Base-by-base conservation (phyloP, 1,140 invertebrate genomes). In the Papilio polytes region DNA sequence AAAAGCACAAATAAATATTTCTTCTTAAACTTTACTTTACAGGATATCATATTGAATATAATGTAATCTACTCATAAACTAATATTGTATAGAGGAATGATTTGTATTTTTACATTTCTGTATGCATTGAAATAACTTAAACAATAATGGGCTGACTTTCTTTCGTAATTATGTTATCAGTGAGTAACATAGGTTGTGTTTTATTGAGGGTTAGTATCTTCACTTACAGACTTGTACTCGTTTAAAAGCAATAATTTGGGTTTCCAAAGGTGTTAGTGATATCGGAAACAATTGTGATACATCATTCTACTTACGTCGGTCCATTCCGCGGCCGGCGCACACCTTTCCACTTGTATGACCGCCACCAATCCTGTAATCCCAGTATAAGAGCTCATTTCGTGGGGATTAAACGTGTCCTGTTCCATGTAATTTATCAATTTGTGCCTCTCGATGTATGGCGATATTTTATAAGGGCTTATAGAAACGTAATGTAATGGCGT, bases 371-470 rank as follows among this genome's bases (percentile, higher is more conserved):
- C 74, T 85, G 83, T 92, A 92, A 92, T 91, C 90, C 87, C 81
- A 81, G 76, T 80, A 84, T 92, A 91, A 92, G 87, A 88, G 84
- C 83, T 87, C 87, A 89, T 91, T 90, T 88, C 86, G 82, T 81
- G 82, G 77, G 87, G 89, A 92, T 91, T 91, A 91, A 83, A 80
- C 81, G 80, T 89, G 87, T 90, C 85, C 87, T 84, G 82, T 66
- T 59, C 80, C 80, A 78, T 82, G 85, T 91, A 88, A 91, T 92
- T 92, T 92, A 92, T 92, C 89, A 92, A 92, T 91, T 92, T 89
- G 83, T 87, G 83, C 81, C 80, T 86, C 78, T 63, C 66, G 70
- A 81, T 80, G 56, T 81, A 70, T 80, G 78, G 80, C 80, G 78
- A 80, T 81, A 81, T 81, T 81, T 82, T 84, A 81, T 80, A 80